A percentile compares a stretch with the other conserved stretches of the same genome.
phyloP scores from a whole-genome alignment of 2,113 vertebrate genomes.

The Myrmophylax atrothorax region DNA sequence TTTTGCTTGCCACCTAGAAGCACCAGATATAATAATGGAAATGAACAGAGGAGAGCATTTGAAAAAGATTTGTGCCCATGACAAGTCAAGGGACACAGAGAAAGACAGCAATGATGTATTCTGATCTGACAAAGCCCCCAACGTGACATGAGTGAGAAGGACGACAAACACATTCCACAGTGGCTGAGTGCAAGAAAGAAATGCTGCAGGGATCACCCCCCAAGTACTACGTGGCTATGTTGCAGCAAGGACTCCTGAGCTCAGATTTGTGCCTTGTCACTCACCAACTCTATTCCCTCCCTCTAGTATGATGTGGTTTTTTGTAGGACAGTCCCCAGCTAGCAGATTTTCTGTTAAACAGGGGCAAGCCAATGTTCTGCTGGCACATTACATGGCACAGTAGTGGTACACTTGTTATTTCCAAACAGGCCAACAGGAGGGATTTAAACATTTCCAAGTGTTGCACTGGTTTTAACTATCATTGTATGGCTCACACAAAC shows the following conservation, averaged over 20 bases:
- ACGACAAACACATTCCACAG: neutral
- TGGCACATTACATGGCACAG: neutral
- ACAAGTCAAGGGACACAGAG: constrained; percentile 9
- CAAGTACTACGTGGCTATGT: neutral
- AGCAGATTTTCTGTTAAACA: neutral
- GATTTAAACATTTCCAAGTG: neutral
- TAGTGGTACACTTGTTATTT: neutral
- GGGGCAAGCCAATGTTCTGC: neutral
- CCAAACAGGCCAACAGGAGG: neutral
- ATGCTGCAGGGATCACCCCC: neutral
- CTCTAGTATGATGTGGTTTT: accelerated
- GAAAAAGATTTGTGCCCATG: constrained; percentile 49
- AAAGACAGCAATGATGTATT: neutral
- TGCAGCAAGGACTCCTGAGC: neutral
- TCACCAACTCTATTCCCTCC: neutral
- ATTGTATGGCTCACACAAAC: neutral
- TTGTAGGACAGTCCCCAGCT: neutral
- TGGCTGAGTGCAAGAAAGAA: constrained; percentile 2
- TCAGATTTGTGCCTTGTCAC: neutral
- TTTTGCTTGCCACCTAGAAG: constrained; percentile 50
- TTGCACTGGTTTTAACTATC: neutral
- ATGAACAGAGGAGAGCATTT: constrained; percentile 42
- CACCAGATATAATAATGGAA: constrained; percentile 58
- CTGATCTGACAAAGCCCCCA: constrained; percentile 39
- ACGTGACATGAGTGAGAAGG: constrained; percentile 16